Evolutionary conservation across 2,888 invertebrate species (phyloP), one percentile per base, ranked within the genome.

Genomic region (Temnothorax ravouxi): DNA sequence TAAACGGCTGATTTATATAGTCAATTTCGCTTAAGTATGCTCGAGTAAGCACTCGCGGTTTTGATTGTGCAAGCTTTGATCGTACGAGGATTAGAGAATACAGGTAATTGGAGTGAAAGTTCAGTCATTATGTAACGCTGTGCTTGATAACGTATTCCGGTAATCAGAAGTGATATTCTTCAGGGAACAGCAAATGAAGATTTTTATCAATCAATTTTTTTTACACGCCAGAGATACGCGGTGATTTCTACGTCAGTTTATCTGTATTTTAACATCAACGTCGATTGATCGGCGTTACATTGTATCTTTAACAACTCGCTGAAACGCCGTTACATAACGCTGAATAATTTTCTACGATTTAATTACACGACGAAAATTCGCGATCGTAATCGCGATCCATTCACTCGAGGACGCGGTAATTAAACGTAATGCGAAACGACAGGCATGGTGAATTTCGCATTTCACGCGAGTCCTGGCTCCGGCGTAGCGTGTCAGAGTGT

Each of bases 371-470:
- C 34, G 72, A 71, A 59, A 71, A 80, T 41, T 11, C 41, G 38
- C 18, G 62, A 52, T 52, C 15, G 18, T 15, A 52, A 71, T 59
- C 47, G 21, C 71, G 34, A 59, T 29, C 47, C 8, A 38, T 47
- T 59, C 47, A 47, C 15, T 25, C 29, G 59, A 59, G 79, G 34
- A 71, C 47, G 47, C 72, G 72, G 25, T 61, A 72, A 80, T 80
- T 71, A 72, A 71, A 71, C 47, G 71, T 80, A 80, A 80, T 71
- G 47, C 47, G 47, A 72, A 79, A 71, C 79, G 79, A 80, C 79
- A 80, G 47, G 79, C 79, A 59, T 50, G 47, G 71, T 47, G 47
- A 80, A 80, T 80, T 47, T 80, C 59, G 59, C 72, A 72, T 72
- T 80, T 71, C 79, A 77, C 59, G 71, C 79, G 59, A 59, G 72